These are phyloP conservation scores for Synchiropus splendidus DNA, from an alignment of 2,113 vertebrate species.

Conservation along the genomic window DNA sequence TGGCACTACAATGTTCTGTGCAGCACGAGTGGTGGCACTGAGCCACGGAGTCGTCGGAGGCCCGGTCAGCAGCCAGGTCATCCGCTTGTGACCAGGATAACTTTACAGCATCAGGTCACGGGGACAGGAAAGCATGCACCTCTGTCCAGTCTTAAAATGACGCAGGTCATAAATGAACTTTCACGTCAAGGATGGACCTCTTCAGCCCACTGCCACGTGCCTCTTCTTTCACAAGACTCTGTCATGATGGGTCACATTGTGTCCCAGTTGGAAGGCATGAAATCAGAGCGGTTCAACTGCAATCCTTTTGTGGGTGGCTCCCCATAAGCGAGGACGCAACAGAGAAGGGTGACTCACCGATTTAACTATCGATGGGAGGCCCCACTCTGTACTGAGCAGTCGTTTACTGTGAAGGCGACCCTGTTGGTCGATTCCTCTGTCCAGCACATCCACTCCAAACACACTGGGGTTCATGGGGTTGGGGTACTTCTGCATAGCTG, in stretches of 20 bases:
- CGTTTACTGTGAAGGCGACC: conserved; percentile 88
- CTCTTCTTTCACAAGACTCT: neutral
- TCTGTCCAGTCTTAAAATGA: neutral
- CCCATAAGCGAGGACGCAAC: neutral
- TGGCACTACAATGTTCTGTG: conserved; percentile 29
- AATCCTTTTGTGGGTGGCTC: neutral
- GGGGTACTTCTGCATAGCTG: conserved; percentile 97
- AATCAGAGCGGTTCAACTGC: neutral
- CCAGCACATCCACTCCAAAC: conserved; percentile 89
- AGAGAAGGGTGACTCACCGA: conserved; percentile 65
- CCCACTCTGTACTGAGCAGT: conserved; percentile 94
- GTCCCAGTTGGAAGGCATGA: no score
- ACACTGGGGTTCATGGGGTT: conserved; percentile 97
- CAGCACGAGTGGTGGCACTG: conserved; percentile 30
- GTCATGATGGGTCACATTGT: neutral
- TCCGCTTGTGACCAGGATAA: conserved; percentile 31
- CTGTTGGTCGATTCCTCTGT: conserved; percentile 71
- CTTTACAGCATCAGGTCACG: conserved; percentile 6
- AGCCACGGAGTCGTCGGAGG: conserved; percentile 16
- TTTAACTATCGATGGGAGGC: conserved; percentile 91
- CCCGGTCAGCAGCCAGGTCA: conserved; percentile 3
- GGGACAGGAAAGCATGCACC: conserved; percentile 12
- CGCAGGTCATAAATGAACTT: conserved; percentile 1
- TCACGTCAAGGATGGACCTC: neutral
- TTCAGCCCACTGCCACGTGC: neutral